Percentiles rank a stretch among this genome's conserved stretches.
Evolutionary conservation across 2,888 invertebrate species (phyloP).

Genomic region (Coelinius sp.): DNA sequence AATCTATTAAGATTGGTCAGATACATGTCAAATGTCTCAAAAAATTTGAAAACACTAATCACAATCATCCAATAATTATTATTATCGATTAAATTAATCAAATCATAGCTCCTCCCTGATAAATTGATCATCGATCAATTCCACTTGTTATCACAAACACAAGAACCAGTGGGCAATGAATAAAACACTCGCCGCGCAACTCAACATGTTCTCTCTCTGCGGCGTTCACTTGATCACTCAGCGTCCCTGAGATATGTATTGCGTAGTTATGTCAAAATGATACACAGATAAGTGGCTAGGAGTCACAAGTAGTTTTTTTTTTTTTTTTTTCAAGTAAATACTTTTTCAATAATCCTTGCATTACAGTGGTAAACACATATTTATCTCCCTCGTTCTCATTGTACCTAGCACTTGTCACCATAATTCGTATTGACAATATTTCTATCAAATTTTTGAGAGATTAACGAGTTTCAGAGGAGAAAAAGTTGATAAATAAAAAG

Average conservation of each 20-base stretch:
- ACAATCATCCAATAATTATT: too few species aligned
- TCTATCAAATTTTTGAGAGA: not conserved
- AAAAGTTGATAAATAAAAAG: conserved; percentile 20
- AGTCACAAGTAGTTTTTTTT: too few species aligned
- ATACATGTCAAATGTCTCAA: not conserved
- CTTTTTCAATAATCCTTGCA: too few species aligned
- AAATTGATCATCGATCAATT: conserved; percentile 10
- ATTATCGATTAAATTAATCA: not conserved
- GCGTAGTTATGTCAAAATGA: conserved; percentile 13
- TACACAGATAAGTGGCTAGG: not conserved
- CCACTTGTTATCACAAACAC: conserved; percentile 8
- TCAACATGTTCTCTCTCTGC: not conserved
- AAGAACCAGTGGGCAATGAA: not conserved
- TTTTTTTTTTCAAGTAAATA: not conserved
- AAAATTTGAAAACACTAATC: not conserved
- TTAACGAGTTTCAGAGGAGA: not conserved
- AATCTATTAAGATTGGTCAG: not conserved
- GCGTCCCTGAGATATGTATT: conserved; percentile 21
- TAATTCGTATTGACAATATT: not conserved
- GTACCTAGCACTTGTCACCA: not conserved
- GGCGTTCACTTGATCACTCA: conserved; percentile 2
- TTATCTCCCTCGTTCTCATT: too few species aligned
- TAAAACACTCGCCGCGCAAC: not conserved
- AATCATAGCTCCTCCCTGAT: not conserved
- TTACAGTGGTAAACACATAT: too few species aligned